A percentile compares a stretch with the other conserved stretches of the same genome.
phyloP scores from a whole-genome alignment of 2,113 vertebrate species.

The Xiphophorus couchianus region DNA sequence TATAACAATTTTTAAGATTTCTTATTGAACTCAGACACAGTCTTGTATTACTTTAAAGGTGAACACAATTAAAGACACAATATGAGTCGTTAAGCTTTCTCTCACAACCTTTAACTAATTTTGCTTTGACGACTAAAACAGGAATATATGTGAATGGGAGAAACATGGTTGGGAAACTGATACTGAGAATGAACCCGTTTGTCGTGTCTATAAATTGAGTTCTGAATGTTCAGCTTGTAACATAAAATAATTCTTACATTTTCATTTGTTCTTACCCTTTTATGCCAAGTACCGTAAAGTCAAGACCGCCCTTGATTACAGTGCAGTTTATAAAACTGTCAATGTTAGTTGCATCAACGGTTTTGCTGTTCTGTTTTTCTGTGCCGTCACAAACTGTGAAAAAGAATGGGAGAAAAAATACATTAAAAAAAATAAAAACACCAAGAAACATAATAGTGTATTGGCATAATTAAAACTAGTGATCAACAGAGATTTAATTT shows the following conservation, averaged over 20 bases:
- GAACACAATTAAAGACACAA: no score
- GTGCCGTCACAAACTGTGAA: conserved; percentile 86
- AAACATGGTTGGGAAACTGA: background rate
- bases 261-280: conserved; percentile 82
- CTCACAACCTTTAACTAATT: no score
- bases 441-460: background rate
- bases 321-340: conserved; percentile 94
- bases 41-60: no score
- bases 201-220: background rate
- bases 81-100: no score
- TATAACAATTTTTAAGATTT: no score
- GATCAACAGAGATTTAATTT: no score
- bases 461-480: no score
- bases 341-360: conserved; percentile 89
- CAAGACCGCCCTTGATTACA: conserved; percentile 91
- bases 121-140: no score
- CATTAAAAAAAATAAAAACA: background rate
- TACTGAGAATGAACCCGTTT: background rate
- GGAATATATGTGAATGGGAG: no score
- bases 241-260: background rate
- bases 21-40: no score
- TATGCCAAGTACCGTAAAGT: conserved; percentile 91
- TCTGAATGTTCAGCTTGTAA: background rate
- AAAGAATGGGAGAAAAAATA: background rate
- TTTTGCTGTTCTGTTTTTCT: conserved; percentile 78